phyloP scores from a whole-genome alignment of 2,113 vertebrate genomes.

The Casuarius casuarius region DNA sequence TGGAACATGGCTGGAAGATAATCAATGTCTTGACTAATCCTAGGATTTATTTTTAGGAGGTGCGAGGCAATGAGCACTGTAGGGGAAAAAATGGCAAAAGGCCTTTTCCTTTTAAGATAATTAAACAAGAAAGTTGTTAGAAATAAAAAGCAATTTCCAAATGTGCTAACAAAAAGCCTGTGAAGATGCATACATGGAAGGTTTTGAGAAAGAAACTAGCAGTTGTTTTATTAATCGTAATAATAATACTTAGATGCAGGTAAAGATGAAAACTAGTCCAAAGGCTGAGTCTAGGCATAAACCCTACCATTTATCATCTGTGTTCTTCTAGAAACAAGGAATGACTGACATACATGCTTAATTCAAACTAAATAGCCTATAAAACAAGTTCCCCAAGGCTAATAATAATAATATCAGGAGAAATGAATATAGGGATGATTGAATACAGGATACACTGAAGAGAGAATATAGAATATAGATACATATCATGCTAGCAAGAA shows the following conservation, averaged over 20 bases:
- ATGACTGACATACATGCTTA: slow-evolving; percentile 60
- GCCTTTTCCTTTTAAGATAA: neutral
- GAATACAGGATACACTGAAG: slow-evolving; percentile 71
- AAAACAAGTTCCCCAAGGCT: slow-evolving; percentile 76
- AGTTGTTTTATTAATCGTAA: neutral
- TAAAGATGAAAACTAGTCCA: neutral
- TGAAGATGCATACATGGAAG: neutral
- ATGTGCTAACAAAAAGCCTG: neutral
- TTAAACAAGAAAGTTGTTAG: neutral
- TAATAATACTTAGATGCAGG: neutral
- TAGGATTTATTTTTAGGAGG: neutral
- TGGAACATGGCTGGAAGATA: neutral
- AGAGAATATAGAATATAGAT: slow-evolving; percentile 50
- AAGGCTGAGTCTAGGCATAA: neutral
- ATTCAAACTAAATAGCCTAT: slow-evolving; percentile 79
- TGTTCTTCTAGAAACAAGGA: slow-evolving; percentile 47
- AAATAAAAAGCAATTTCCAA: neutral
- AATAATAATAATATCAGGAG: slow-evolving; percentile 73
- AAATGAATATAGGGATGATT: slow-evolving; percentile 79
- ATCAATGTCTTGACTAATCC: neutral
- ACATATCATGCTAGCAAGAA: slow-evolving; percentile 4
- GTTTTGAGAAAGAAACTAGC: neutral
- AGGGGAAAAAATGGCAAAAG: neutral
- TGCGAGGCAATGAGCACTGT: neutral
- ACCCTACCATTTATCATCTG: slow-evolving; percentile 64